phyloP scores from a whole-genome alignment of 2,797 vertebrate genomes.

The Sebastes nivosus region DNA sequence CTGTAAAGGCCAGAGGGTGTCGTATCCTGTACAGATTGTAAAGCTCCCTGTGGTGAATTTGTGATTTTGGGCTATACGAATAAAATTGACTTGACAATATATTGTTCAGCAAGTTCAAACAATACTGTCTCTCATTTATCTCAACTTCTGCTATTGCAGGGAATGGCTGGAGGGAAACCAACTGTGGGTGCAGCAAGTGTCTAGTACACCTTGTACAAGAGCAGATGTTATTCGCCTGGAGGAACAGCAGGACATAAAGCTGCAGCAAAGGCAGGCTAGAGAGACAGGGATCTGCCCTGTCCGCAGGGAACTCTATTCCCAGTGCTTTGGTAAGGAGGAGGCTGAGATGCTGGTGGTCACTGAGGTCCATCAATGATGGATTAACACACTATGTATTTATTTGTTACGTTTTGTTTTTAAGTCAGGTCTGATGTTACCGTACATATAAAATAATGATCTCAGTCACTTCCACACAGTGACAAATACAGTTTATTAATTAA shows the following conservation, averaged over 20 bases:
- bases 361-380: neutral
- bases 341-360: neutral
- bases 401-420: no score
- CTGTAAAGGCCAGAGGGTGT: no score
- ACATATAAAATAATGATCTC: no score
- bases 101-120: neutral
- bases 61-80: no score
- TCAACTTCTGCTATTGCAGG: slow-evolving; percentile 70
- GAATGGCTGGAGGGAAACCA: slow-evolving; percentile 88
- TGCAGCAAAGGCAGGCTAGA: slow-evolving; percentile 89
- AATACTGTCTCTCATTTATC: neutral
- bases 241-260: slow-evolving; percentile 87
- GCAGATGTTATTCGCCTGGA: slow-evolving; percentile 88
- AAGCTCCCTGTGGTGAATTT: no score
- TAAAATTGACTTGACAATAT: no score
- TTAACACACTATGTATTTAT: neutral
- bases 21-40: no score
- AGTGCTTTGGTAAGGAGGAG: slow-evolving; percentile 91
- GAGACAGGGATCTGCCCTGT: slow-evolving; percentile 92
- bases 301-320: slow-evolving; percentile 91
- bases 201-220: slow-evolving; percentile 88
- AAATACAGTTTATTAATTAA: no score
- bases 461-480: no score
- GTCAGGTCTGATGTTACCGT: no score
- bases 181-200: slow-evolving; percentile 93